Evolutionary conservation across 2,797 vertebrate species (phyloP).

Genomic region (Sebastes diaconus): DNA sequence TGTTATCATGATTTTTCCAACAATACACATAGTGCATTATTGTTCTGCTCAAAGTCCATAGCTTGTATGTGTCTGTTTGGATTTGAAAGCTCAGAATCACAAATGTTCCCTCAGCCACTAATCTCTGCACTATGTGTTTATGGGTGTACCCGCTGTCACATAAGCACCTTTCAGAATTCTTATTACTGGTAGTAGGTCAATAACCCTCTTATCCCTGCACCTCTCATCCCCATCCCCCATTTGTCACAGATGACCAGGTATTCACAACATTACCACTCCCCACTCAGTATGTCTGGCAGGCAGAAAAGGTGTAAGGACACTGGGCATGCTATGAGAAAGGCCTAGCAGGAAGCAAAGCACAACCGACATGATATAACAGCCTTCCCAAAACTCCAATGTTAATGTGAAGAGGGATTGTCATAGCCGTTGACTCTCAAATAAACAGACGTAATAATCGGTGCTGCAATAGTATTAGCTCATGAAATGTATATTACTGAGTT

Average conservation of each 20-base stretch:
- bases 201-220: neutral
- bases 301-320: slow-evolving; percentile 17
- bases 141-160: neutral
- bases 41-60: neutral
- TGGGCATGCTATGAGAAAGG: slow-evolving; percentile 2
- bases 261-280: slow-evolving; percentile 48
- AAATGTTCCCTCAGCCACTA: neutral
- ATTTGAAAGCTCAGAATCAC: neutral
- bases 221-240: slow-evolving; percentile 13
- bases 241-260: slow-evolving; percentile 46
- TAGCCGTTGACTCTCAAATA: neutral
- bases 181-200: slow-evolving; percentile 13
- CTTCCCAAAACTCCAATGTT: slow-evolving; percentile 8
- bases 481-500: neutral
- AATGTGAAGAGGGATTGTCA: slow-evolving; percentile 5
- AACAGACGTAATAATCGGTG: neutral
- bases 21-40: neutral
- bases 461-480: neutral
- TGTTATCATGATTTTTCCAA: neutral
- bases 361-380: slow-evolving; percentile 14
- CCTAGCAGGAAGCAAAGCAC: neutral
- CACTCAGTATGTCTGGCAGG: slow-evolving; percentile 26
- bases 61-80: neutral
- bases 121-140: neutral
- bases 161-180: slow-evolving; percentile 4